Evolutionary conservation across 1,140 invertebrate species (phyloP), one percentile per base, ranked within the genome.

Genomic region (Rhopalosiphum maidis): DNA sequence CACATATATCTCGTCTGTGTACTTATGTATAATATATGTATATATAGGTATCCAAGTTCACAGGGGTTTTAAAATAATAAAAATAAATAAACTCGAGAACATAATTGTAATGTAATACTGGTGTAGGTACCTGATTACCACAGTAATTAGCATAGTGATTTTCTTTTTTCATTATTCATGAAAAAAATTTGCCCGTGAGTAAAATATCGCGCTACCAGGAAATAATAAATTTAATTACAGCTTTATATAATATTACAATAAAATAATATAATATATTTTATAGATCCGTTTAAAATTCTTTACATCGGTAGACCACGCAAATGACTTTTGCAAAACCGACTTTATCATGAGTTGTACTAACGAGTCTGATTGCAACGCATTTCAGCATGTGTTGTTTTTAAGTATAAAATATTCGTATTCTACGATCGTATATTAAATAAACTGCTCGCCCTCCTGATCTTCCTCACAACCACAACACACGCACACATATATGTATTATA

Each of bases 151-250:
- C 83, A 85, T 85, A 85, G 30, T 85, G 83, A 43, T 85, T 85
- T 41, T 85, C 1, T 43, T 43, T 41, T 43, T 41, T 85, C 37
- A 85, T 83, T 43, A 85, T 85, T 85, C 83, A 43, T 85, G 37
- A 41, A 83, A 83, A 85, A 37, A 41, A 46, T 2, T 86, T 35
- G 41, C 41, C 41, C 5, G 43, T 86, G 85, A 46, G 43, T 43
- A 46, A 87, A 46, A 46, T 46, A 87, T 87, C 30, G 8, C 18
- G 25, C 15, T 30, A 51, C 25, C 85, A 18, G 85, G 85, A 87
- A 87, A 87, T 87, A 87, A 46, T 46, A 37, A 87, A 87, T 87
- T 46, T 48, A 87, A 87, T 87, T 87, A n/a, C 25, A n/a, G 11
- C 43, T 6, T 6, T n/a, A 77, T n/a, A n/a, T 30, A 37, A 82